Base-by-base conservation (phyloP, 1,140 invertebrate genomes). In the Drosophila murphyi region DNA sequence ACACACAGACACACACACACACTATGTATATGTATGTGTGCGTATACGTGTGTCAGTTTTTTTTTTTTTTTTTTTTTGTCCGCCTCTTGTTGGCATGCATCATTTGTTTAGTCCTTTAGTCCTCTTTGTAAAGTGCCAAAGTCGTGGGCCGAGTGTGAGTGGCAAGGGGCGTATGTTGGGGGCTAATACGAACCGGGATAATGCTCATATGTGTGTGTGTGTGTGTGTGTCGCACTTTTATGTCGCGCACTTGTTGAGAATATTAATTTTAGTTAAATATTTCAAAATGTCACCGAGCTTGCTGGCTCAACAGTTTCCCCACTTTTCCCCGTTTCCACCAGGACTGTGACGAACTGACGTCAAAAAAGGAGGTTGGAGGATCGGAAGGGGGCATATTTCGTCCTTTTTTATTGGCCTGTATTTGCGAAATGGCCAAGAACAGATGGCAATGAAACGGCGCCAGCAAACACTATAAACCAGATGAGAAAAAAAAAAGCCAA, bases 201-300 rank as follows among this genome's bases (percentile, higher is more conserved):
- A 51, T 54, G 37, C 39, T 41, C 12, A 64, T 67, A 65, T 85
- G 69, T 51, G 72, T 51, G 72, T 65, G 80, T 67, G 69, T 85
- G 73, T 51, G 72, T 47, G 72, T 67, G 80, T 76, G 75, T 75
- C 72, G 56, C 73, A 73, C 72, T 85, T 86, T 78, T 87, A 87
- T 87, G 68, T 72, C 64, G 47, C 61, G 72, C 72, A 80, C 76
- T 87, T 87, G 83, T 77, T 87, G 82, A 87, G 82, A 86, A 86
- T 86, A 85, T 86, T 86, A 86, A 86, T 85, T 86, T 86, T 80
- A 76, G 80, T 87, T 87, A 86, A 82, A 87, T 87, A 77, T 72
- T 63, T 81, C 69, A 70, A 82, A 82, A 77, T 69, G 67, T 71
- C 64, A 80, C 76, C 59, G 39, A 79, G 54, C 35, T 20, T 64